Evolutionary conservation across 2,797 vertebrate species (phyloP).

Genomic region (Cuculus canorus): DNA sequence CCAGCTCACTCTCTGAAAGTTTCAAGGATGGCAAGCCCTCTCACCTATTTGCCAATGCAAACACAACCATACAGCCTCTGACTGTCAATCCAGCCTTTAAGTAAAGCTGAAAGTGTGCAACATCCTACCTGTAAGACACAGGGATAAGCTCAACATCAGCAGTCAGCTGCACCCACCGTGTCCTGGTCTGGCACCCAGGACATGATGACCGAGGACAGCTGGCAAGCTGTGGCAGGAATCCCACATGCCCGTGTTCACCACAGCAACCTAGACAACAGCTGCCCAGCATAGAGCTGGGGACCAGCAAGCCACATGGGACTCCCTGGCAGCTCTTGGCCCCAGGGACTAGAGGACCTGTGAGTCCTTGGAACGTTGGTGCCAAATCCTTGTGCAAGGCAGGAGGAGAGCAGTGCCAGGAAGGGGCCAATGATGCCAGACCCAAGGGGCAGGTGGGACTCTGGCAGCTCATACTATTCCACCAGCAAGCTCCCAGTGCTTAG

Average conservation of each 20-base stretch:
- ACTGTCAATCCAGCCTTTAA: neutral
- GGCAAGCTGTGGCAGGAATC: neutral
- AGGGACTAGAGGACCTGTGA: neutral
- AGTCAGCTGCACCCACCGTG: neutral
- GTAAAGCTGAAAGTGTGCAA: neutral
- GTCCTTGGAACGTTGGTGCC: neutral
- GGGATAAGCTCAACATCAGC: neutral
- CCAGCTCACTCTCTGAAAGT: neutral
- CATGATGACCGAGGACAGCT: neutral
- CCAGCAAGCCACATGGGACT: neutral
- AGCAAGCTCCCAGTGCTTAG: neutral
- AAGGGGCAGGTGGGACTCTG: neutral
- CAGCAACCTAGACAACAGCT: neutral
- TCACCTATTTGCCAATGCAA: neutral
- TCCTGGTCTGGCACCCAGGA: neutral
- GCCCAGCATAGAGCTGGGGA: neutral
- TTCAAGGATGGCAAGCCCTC: neutral
- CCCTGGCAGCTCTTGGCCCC: neutral
- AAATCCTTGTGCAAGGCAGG: rapidly evolving
- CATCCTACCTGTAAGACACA: rapidly evolving
- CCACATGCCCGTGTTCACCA: neutral
- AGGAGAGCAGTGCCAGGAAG: neutral
- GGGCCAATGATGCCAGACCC: neutral
- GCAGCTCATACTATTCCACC: neutral
- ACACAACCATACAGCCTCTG: neutral